phyloP scores from a whole-genome alignment of 2,797 vertebrate species.

The Anguilla obscura region DNA sequence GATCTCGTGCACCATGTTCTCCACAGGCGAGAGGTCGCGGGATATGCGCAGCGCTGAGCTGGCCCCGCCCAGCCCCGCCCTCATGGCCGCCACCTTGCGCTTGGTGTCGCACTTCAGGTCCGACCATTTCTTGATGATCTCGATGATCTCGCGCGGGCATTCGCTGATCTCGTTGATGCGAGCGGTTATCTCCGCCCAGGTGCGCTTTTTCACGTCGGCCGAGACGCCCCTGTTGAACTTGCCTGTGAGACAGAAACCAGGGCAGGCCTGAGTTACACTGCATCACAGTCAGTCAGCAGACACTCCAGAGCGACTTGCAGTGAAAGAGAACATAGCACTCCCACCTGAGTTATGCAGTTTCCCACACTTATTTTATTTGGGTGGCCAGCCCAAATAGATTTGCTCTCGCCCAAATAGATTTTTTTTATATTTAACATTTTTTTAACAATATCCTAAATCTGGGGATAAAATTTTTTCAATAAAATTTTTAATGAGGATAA shows the following conservation, averaged over 20 bases:
- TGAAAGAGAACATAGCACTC: no score
- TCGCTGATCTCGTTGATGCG: constrained; percentile 59
- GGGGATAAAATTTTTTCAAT: no score
- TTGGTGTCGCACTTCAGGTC: constrained; percentile 78
- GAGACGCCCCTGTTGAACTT: constrained; percentile 56
- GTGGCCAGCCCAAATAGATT: no score
- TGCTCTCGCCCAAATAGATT: no score
- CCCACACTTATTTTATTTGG: no score
- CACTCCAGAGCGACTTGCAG: no score
- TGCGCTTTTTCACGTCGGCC: constrained; percentile 53
- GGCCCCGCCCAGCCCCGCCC: constrained; percentile 33
- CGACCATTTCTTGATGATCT: constrained; percentile 81
- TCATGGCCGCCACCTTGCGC: constrained; percentile 65
- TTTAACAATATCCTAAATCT: no score
- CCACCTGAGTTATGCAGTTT: no score
- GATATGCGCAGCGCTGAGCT: constrained; percentile 52
- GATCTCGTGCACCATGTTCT: constrained; percentile 76
- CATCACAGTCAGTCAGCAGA: neutral
- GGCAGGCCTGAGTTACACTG: neutral
- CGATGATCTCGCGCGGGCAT: constrained; percentile 58
- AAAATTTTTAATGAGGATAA: no score
- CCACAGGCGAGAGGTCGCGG: constrained; percentile 66
- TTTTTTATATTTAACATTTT: no score
- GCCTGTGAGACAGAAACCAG: constrained; percentile 39
- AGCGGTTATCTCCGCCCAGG: constrained; percentile 52